Evolutionary conservation across 2,113 vertebrate species (phyloP), one percentile per base, ranked within the genome.

Genomic region (Colossoma macropomum): DNA sequence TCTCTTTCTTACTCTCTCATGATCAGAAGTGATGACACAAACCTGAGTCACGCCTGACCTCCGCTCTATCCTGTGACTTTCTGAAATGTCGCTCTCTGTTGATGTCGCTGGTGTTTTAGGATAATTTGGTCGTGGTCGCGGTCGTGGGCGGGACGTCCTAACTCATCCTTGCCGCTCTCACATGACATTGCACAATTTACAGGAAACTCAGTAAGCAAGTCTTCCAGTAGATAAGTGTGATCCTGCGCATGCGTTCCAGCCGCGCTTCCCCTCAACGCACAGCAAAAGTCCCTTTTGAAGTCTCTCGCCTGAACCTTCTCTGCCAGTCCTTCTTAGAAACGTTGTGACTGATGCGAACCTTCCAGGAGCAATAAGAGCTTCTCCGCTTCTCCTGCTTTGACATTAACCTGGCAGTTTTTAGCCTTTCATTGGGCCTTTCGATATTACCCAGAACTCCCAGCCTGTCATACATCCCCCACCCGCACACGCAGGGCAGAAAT

Each of bases 41-140:
- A 60, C 70, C 68, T 65, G 75, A 83, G 77, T 83, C 68, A 77
- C 66, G 30, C 62, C 66, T 79, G 30, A 65, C 17, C n/a, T 21
- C 27, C 12, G 32, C 25, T 34, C 48, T 30, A 54, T 83, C 77
- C 74, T 72, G 48, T 63, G 41, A 72, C 28, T 19, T n/a, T 48
- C 28, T 52, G 32, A 86, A 80, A 54, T 62, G 28, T 17, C 48
- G n/a, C 12, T 56, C 25, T 41, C 34, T 73, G 77, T 73, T 69
- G 38, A 71, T 60, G 48, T 68, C 82, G 62, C 48, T n/a, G n/a
- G 32, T 73, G 81, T 45, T n/a, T 60, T 48, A 4, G 23, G 59
- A 77, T 41, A 11, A 34, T 62, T 72, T n/a, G 6, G 41, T 27
- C 50, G 66, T 12, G 21, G 4, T 60, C n/a, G n/a, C n/a, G n/a